These are phyloP conservation scores for Alaudala cheleensis DNA, from an alignment of 2,113 vertebrate genomes.

Conservation along the genomic window DNA sequence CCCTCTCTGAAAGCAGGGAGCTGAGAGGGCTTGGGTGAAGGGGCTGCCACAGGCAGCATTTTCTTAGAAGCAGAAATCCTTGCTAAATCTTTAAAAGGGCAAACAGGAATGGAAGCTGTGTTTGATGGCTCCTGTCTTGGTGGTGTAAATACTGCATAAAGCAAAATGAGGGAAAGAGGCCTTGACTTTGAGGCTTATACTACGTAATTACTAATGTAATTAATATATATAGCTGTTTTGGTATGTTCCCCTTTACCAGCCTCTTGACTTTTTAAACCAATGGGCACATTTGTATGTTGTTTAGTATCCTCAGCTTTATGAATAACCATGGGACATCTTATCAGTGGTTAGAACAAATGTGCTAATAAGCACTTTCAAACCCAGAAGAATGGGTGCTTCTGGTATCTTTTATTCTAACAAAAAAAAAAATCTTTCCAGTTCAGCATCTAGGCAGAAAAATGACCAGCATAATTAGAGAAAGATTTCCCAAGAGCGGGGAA, in stretches of 20 bases:
- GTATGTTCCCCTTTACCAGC: neutral
- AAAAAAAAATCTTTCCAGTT: neutral
- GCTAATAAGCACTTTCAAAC: neutral
- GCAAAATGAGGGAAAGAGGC: neutral
- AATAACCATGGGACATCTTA: neutral
- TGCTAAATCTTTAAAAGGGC: neutral
- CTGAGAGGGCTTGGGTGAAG: rapidly evolving
- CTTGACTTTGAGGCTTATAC: neutral
- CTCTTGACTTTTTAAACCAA: neutral
- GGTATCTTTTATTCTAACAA: neutral
- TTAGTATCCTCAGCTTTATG: neutral
- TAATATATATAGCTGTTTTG: neutral
- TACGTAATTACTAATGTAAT: neutral
- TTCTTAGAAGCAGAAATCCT: neutral
- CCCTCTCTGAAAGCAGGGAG: neutral
- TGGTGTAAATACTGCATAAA: neutral
- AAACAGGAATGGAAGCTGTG: neutral
- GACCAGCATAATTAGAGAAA: constrained; percentile 43
- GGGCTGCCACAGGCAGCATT: neutral
- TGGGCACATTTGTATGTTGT: neutral
- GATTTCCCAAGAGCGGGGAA: constrained; percentile 39
- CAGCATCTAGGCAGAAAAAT: constrained; percentile 53
- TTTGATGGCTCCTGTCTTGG: neutral
- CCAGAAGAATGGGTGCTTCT: neutral
- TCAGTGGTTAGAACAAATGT: neutral